These are phyloP conservation scores for Rattus rattus DNA, from an alignment of 2,113 vertebrate species.

Conservation along the genomic window DNA sequence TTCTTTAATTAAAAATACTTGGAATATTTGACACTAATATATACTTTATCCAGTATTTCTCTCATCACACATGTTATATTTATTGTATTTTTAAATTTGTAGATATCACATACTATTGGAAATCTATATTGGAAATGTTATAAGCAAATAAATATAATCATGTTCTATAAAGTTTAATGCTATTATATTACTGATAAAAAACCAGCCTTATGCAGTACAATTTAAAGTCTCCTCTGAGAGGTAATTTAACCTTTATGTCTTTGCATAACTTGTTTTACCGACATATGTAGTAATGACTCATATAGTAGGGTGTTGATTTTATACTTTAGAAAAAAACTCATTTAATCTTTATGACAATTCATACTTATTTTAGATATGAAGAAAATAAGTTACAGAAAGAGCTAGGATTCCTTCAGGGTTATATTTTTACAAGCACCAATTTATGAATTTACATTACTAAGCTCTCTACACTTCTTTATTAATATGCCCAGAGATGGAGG, in stretches of 20 bases:
- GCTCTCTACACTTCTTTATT: not conserved
- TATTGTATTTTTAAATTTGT: not conserved
- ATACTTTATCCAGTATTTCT: not conserved
- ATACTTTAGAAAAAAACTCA: not conserved
- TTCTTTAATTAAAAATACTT: not conserved
- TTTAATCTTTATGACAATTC: not conserved
- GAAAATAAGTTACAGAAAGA: not conserved
- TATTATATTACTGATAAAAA: not conserved
- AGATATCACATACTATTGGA: not conserved
- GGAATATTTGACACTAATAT: not conserved
- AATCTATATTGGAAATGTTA: not conserved
- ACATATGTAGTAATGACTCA: not conserved
- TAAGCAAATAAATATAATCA: not conserved
- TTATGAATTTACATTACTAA: not conserved
- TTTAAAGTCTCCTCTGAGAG: not conserved
- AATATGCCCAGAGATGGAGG: not conserved
- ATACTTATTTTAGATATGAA: not conserved
- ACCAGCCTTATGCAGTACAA: not conserved
- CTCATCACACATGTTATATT: not conserved
- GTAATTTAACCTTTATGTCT: not conserved
- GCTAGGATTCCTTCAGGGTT: not conserved
- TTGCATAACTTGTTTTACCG: not conserved
- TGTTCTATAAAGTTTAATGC: not conserved
- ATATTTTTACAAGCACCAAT: not conserved
- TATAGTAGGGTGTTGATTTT: not conserved